phyloP scores from a whole-genome alignment of 2,888 invertebrate species.

The Xanthostigma xanthostigma region DNA sequence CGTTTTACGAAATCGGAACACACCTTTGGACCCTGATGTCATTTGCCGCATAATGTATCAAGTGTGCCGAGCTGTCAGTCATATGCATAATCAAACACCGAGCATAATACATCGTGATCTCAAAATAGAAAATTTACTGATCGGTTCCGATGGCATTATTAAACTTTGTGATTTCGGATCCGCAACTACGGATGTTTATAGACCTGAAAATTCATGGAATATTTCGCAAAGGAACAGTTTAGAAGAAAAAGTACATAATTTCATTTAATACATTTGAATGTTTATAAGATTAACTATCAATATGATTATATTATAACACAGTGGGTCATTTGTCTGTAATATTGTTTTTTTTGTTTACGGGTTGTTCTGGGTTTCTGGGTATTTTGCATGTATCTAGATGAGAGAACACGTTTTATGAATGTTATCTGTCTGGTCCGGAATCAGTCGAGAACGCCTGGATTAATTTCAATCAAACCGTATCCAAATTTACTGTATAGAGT shows the following conservation, averaged over 20 bases:
- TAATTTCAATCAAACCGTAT: no score
- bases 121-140: slow-evolving; percentile 88
- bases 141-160: slow-evolving; percentile 69
- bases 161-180: slow-evolving; percentile 98
- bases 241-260: slow-evolving; percentile 72
- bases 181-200: slow-evolving; percentile 66
- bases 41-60: slow-evolving; percentile 83
- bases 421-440: no score
- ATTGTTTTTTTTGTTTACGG: background rate
- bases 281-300: background rate
- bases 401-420: no score
- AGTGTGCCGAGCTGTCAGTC: slow-evolving; percentile 76
- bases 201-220: slow-evolving; percentile 83
- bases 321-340: background rate
- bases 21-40: slow-evolving; percentile 48
- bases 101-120: slow-evolving; percentile 93
- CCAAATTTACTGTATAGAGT: no score
- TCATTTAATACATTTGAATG: background rate
- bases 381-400: no score
- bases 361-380: no score
- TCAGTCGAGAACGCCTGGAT: no score
- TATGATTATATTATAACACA: background rate
- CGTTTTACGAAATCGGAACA: slow-evolving; percentile 40
- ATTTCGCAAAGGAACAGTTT: slow-evolving; percentile 78
- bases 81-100: slow-evolving; percentile 81